Percentiles rank a stretch among this genome's conserved stretches.
Evolutionary conservation across 2,113 vertebrate species (phyloP).

Genomic region (Syngnathus scovelli): DNA sequence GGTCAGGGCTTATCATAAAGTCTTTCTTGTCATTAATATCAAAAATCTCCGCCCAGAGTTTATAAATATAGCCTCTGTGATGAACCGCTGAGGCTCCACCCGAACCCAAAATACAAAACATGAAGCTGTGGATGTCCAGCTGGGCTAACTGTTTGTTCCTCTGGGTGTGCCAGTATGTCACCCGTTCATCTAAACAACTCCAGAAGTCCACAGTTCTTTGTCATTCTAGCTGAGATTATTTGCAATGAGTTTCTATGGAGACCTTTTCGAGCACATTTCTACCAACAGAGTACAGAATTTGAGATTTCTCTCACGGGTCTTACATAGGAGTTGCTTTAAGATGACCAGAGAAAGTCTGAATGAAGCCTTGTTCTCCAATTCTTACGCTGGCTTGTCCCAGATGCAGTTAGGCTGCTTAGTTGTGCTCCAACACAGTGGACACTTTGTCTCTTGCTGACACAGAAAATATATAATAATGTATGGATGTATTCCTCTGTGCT

Average conservation of each 20-base stretch:
- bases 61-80: conserved; percentile 42
- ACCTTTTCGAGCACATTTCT: conserved; percentile 9
- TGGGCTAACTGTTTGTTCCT: conserved; percentile 11
- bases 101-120: conserved; percentile 27
- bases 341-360: conserved; percentile 40
- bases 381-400: conserved; percentile 20
- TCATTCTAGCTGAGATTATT: conserved; percentile 5
- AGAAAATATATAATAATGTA: conserved; percentile 35
- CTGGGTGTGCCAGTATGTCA: conserved; percentile 50
- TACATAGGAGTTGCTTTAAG: conserved; percentile 33
- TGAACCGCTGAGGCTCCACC: conserved; percentile 48
- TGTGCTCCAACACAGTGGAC: conserved; percentile 20
- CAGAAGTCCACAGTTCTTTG: conserved; percentile 37
- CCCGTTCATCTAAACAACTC: conserved; percentile 35
- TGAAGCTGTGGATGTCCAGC: conserved; percentile 10
- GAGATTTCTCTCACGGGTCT: conserved; percentile 23
- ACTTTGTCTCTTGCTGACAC: conserved; percentile 40
- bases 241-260: neutral
- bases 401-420: conserved; percentile 15
- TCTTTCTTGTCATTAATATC: conserved; percentile 48
- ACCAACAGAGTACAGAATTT: conserved; percentile 2
- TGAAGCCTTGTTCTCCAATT: conserved; percentile 42
- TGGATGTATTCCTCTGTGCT: conserved; percentile 43
- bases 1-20: neutral
- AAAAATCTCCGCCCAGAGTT: conserved; percentile 14